Evolutionary conservation across 2,113 vertebrate species (phyloP).

Genomic region (Litocranius walleri): DNA sequence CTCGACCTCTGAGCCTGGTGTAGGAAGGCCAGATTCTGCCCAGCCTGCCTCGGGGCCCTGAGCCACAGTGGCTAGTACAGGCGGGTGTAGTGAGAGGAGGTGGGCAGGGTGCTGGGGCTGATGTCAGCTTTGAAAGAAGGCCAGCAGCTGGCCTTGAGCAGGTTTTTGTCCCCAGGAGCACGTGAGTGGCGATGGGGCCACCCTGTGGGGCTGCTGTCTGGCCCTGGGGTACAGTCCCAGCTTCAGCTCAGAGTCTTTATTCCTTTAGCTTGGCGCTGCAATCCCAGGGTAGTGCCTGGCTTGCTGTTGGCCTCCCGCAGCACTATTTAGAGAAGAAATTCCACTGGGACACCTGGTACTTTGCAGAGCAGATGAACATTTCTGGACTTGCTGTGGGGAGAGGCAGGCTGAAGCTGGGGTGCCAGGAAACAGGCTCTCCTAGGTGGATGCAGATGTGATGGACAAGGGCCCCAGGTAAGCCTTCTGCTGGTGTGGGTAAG

Average conservation of each 20-base stretch:
- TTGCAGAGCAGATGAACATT: neutral
- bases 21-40: neutral
- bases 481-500: neutral
- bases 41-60: too few species aligned
- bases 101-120: conserved; percentile 23
- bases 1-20: neutral
- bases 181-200: neutral
- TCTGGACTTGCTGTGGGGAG: neutral
- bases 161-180: neutral
- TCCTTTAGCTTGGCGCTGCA: neutral
- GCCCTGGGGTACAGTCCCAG: neutral
- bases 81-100: neutral
- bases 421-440: neutral
- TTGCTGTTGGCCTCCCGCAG: neutral
- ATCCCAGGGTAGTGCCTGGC: neutral
- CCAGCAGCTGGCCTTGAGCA: conserved; percentile 3
- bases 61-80: neutral
- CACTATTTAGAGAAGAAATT: neutral
- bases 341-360: neutral
- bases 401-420: neutral
- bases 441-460: neutral
- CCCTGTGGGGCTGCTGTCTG: neutral
- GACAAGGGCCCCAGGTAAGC: neutral
- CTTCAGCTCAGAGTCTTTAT: neutral
- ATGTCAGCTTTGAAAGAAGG: neutral